A percentile compares a stretch with the other conserved stretches of the same genome.
These are phyloP conservation scores for Chironomus tepperi DNA, from an alignment of 1,140 invertebrate genomes.

Conservation along the genomic window DNA sequence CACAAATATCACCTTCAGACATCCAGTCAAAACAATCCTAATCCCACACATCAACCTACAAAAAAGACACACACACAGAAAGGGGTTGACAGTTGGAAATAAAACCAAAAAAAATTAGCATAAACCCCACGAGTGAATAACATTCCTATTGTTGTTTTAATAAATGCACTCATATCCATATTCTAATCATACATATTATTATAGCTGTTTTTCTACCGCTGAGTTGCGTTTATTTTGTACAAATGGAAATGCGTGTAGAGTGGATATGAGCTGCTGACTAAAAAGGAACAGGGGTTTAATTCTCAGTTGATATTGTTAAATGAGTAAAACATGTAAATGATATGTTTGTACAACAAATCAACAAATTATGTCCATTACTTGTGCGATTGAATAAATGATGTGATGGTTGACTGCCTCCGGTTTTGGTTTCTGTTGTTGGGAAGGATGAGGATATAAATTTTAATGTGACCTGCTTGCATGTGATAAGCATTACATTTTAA, in stretches of 20 bases:
- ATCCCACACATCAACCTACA: too few relatives aligned
- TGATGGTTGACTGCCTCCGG: background rate
- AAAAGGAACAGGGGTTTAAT: too few relatives aligned
- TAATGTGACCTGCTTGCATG: too few relatives aligned
- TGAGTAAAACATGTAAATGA: conserved; percentile 18
- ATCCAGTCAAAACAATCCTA: too few relatives aligned
- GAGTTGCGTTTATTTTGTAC: background rate
- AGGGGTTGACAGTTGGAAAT: too few relatives aligned
- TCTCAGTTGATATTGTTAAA: background rate
- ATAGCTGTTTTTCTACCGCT: background rate
- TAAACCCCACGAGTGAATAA: background rate
- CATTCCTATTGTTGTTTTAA: background rate
- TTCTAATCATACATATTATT: conserved; percentile 1
- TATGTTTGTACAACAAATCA: conserved; percentile 21
- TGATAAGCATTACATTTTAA: too few relatives aligned
- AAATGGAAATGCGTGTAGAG: background rate
- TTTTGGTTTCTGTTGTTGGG: too few relatives aligned
- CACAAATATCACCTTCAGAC: too few relatives aligned
- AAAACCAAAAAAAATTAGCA: background rate
- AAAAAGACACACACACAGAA: too few relatives aligned
- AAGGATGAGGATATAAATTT: too few relatives aligned
- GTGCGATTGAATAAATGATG: background rate
- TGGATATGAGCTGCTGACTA: too few relatives aligned
- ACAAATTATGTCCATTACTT: conserved; percentile 21
- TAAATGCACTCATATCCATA: background rate